Base-by-base conservation (phyloP, 2,113 vertebrate genomes). In the Nyctibius bracteatus region DNA sequence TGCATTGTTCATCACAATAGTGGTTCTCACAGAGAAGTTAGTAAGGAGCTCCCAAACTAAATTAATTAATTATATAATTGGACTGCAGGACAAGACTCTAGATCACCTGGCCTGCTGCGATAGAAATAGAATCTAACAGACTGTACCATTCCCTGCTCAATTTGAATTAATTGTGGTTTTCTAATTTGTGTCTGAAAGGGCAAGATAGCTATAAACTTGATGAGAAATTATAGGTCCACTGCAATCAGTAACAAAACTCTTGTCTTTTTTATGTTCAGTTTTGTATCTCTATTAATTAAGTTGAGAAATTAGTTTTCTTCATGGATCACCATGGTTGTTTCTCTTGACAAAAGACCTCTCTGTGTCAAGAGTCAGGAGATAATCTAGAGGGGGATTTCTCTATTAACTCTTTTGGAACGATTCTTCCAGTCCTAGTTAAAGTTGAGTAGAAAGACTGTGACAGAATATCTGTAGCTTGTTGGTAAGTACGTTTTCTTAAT, bases 301-400 rank as follows among this genome's bases (percentile, higher is more conserved):
- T 6, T 49, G 10, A 89, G n/a, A 81, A 84, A 70, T 54, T 22
- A 30, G 2, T 8, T 77, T 39, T 57, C 30, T 65, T 81, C 28
- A 24, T 49, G 49, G n/a, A 20, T 66, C 37, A 23, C n/a, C 2
- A 24, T 3, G 0, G 41, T 2, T 68, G 2, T 4, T 67, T 73
- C 24, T 37, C 18, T 24, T 52, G n/a, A 67, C 21, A 68, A 79
- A 67, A 39, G 10, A 24, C 3, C 1, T 57, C 8, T 31, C 33
- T 31, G 5, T 18, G 27, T 72, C 27, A n/a, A 55, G 21, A 44
- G 12, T 44, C 15, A 62, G 30, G 4, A 89, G 18, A 18, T 62
- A 77, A 73, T 5, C 18, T 65, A 15, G 30, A 37, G 17, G 51
- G 49, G 2, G 12, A 46, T 66, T 62, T 46, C 22, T 78, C 24